Base-by-base conservation (phyloP, 2,888 invertebrate species). In the Myopa testacea region DNA sequence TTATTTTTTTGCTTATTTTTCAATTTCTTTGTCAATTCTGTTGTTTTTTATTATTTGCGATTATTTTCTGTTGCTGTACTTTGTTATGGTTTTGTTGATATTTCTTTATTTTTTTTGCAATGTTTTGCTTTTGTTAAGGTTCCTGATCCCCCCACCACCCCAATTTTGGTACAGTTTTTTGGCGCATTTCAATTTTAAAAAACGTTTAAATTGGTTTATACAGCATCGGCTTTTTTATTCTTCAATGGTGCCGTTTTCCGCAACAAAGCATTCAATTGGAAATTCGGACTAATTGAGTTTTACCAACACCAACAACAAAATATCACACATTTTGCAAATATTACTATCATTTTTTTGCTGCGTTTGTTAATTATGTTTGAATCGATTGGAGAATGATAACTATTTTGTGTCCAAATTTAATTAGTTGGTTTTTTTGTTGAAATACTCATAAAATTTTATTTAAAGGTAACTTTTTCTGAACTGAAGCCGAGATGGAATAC, bases 241-340 rank as follows among this genome's bases (percentile, higher is more conserved):
- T 45, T 45, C 45, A 45, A 8, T 45, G 45, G 45, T 45, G 45
- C 6, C 45, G 10, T 45, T 45, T 45, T 26, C 52, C 67, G 45
- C 67, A 63, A 60, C 71, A 55, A 78, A 63, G 72, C 75, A 75
- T 78, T 78, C 79, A 78, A 71, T 79, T 79, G 78, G 79, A 76
- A 79, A 77, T 60, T 58, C 34, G 68, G 75, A 68, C 72, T 78
- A 79, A 79, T 79, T 79, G 79, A 78, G 78, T 79, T 79, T 77
- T 75, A 38, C 52, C 14, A 45, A 60, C 68, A 52, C 4, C 10
- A 60, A 34, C 38, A 55, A 55, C 55, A 55, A 55, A 55, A 55
- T 8, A 16, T n/a, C 10, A 55, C 55, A 16, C n/a, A 8, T 50
- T 8, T 14, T 16, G n/a, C 6, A 55, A 55, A 55, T 55, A 55